These are phyloP conservation scores for Typhlomys cinereus DNA, from an alignment of 2,113 vertebrate species.

Conservation along the genomic window DNA sequence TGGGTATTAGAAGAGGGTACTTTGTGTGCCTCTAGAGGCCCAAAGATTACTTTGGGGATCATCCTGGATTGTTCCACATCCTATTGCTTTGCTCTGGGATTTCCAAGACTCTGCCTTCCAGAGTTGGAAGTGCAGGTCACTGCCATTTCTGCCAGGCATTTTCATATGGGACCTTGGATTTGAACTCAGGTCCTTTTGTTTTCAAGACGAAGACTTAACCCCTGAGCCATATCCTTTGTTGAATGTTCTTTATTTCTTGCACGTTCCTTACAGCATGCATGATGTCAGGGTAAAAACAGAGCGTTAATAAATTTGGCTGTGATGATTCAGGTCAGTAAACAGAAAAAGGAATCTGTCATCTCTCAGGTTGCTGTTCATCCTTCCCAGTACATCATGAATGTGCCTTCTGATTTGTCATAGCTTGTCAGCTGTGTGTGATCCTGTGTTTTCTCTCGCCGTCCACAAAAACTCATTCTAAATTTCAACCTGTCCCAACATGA, in stretches of 20 bases:
- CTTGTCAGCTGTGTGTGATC: conserved; percentile 22
- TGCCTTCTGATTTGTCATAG: not conserved
- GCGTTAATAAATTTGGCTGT: not conserved
- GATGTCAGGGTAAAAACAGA: not conserved
- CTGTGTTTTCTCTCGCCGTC: conserved; percentile 32
- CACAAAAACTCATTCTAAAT: conserved; percentile 37
- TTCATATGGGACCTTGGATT: too few species aligned
- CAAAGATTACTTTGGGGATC: too few species aligned
- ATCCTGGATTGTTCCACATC: too few species aligned
- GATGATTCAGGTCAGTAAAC: not conserved
- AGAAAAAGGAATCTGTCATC: not conserved
- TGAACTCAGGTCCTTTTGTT: too few species aligned
- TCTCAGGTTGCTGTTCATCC: not conserved
- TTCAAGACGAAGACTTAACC: too few species aligned
- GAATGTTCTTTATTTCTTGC: not conserved
- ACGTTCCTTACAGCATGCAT: not conserved
- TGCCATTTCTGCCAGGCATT: too few species aligned
- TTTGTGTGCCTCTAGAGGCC: too few species aligned
- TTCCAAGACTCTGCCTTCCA: too few species aligned
- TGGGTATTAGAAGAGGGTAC: too few species aligned
- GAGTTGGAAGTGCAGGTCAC: too few species aligned
- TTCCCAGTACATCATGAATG: not conserved
- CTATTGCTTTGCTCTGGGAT: too few species aligned
- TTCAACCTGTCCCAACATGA: not conserved
- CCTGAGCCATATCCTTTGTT: too few species aligned